Percentiles rank a stretch among this genome's conserved stretches.
Conservation (phyloP, 1,140 invertebrate species). For the Amphibalanus amphitrite region DNA sequence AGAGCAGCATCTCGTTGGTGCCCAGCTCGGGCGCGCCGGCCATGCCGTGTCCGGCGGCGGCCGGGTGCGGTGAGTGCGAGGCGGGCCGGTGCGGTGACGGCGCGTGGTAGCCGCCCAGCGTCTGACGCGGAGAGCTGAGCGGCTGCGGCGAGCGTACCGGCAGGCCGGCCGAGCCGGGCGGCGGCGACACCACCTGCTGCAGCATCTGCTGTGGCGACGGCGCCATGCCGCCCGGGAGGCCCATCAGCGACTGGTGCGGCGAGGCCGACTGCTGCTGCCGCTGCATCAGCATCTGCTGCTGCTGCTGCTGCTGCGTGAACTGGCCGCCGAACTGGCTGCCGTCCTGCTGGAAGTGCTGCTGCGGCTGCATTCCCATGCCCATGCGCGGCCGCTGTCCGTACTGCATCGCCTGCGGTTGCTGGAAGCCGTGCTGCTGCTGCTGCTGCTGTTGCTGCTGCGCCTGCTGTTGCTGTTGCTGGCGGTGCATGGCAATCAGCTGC, state of each 20-base stretch:
- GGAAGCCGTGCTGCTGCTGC: conserved; percentile 21
- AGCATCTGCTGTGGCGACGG: conserved; percentile 41
- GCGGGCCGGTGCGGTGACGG: conserved; percentile 38
- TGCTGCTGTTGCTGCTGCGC: conserved; percentile 28
- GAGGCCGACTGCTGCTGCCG: conserved; percentile 38
- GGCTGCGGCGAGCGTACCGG: conserved; percentile 23
- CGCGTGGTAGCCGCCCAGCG: conserved; percentile 46
- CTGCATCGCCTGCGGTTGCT: conserved; percentile 20
- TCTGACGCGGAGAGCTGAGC: conserved; percentile 53
- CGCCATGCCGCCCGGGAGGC: conserved; percentile 24
- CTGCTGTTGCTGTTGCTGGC: conserved; percentile 20
- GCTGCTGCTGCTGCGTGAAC: conserved; percentile 21
- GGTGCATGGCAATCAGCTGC: conserved; percentile 33
- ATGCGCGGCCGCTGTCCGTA: conserved; percentile 18
- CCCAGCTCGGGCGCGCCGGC: conserved; percentile 5
- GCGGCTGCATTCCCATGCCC: conserved; percentile 12
- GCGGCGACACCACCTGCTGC: conserved; percentile 56
- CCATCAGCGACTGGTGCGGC: conserved; percentile 54
- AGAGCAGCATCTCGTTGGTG: conserved; percentile 33
- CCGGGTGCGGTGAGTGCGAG: conserved; percentile 22
- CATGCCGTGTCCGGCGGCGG: conserved; percentile 12
- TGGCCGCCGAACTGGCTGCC: conserved; percentile 17
- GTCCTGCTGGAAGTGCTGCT: conserved; percentile 19
- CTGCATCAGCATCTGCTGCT: conserved; percentile 19
- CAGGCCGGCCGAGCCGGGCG: conserved; percentile 33